Evolutionary conservation across 1,140 invertebrate genomes (phyloP).

Genomic region (Drosophila sulfurigaster): DNA sequence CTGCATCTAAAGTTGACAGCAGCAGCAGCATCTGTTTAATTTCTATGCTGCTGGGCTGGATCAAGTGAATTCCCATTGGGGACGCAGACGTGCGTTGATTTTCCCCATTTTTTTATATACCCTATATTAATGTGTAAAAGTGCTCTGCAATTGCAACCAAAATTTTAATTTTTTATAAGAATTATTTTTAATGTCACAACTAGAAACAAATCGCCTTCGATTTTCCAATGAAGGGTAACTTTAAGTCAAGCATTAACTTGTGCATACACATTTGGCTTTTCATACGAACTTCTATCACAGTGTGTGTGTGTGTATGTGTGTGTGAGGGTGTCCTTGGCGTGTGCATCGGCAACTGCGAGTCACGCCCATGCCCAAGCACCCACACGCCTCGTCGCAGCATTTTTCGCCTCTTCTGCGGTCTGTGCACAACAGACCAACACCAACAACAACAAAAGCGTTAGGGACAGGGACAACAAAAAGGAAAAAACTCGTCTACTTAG

Average conservation of each 20-base stretch:
- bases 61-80: neutral
- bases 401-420: constrained; percentile 40
- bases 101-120: constrained; percentile 5
- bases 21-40: constrained; percentile 48
- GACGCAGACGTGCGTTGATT: neutral
- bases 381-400: constrained; percentile 16
- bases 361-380: constrained; percentile 15
- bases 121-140: neutral
- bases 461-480: constrained; percentile 13
- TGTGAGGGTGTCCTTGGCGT: constrained; percentile 43
- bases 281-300: neutral
- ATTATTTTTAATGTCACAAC: too few relatives aligned
- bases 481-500: constrained; percentile 35
- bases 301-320: constrained; percentile 5
- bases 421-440: constrained; percentile 25
- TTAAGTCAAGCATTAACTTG: neutral
- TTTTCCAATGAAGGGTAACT: constrained; percentile 9
- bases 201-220: too few relatives aligned
- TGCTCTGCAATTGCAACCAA: too few relatives aligned
- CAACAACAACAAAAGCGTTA: neutral
- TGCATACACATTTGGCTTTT: constrained; percentile 7
- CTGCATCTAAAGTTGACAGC: constrained; percentile 54
- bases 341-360: constrained; percentile 26
- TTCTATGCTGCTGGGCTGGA: constrained; percentile 34
- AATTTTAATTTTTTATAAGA: too few relatives aligned